Evolutionary conservation across 2,113 vertebrate species (phyloP).

Genomic region (Turnix velox): DNA sequence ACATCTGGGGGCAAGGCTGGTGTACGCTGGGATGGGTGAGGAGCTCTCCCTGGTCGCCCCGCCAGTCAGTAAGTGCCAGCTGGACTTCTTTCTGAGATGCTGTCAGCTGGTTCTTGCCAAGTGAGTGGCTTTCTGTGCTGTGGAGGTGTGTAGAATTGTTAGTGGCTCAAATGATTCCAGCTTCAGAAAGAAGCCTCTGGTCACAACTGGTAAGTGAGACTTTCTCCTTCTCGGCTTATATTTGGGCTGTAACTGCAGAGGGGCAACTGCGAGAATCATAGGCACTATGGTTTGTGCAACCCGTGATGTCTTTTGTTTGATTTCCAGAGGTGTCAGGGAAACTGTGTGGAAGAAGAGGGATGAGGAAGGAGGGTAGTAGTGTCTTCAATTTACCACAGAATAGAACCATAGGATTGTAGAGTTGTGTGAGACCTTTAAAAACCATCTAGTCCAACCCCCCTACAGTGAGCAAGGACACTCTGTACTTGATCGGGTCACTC

Average conservation of each 20-base stretch:
- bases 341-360: background rate
- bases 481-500: no score
- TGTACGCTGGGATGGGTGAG: background rate
- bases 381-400: background rate
- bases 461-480: no score
- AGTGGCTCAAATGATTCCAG: background rate
- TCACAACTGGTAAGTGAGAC: background rate
- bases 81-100: background rate
- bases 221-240: background rate
- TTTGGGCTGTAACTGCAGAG: background rate
- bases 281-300: background rate
- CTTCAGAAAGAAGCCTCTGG: background rate
- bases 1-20: fast-evolving
- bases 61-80: background rate
- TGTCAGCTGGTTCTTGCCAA: background rate
- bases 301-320: background rate
- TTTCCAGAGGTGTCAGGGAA: background rate
- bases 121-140: background rate
- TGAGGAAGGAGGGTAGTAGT: background rate
- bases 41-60: background rate
- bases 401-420: no score
- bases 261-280: background rate
- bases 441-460: no score
- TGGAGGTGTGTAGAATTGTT: background rate
- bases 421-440: no score